phyloP scores from a whole-genome alignment of 2,113 vertebrate genomes.

The Callospermophilus lateralis region DNA sequence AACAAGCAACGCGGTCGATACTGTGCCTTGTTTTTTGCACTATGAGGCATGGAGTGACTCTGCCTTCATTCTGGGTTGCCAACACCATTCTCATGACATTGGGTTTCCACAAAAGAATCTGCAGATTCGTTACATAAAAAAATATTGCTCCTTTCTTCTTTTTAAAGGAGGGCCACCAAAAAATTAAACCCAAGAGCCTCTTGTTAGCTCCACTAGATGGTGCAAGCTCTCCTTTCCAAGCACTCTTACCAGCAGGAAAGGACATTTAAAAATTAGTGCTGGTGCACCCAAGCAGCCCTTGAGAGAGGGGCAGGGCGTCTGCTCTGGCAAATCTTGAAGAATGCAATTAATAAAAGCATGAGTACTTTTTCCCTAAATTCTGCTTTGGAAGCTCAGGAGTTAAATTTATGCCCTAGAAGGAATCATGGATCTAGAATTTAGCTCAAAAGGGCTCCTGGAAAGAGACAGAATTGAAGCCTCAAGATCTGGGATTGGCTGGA shows the following conservation, averaged over 20 bases:
- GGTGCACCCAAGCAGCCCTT: not conserved
- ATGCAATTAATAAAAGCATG: not conserved
- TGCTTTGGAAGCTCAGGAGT: not conserved
- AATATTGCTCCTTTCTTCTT: slow-evolving; percentile 20
- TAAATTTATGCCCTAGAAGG: not conserved
- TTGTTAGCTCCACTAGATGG: slow-evolving; percentile 87
- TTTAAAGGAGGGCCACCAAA: slow-evolving; percentile 50
- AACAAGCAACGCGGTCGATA: not conserved
- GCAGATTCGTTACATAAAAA: not conserved
- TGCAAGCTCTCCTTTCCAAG: slow-evolving; percentile 85
- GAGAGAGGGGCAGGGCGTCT: not conserved
- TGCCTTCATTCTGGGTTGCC: not conserved
- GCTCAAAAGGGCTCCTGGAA: not conserved
- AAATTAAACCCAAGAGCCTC: slow-evolving; percentile 60
- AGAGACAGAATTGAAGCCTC: not conserved
- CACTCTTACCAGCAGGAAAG: slow-evolving; percentile 52
- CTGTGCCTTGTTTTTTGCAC: not conserved
- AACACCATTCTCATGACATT: not conserved
- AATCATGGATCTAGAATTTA: not conserved
- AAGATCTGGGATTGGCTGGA: not conserved
- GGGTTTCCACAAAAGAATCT: not conserved
- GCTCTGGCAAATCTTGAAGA: not conserved
- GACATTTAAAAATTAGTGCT: slow-evolving; percentile 50
- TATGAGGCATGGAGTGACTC: not conserved
- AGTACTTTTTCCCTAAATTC: not conserved